Evolutionary conservation across 2,113 vertebrate genomes (phyloP).

Genomic region (Ariopsis seemanni): DNA sequence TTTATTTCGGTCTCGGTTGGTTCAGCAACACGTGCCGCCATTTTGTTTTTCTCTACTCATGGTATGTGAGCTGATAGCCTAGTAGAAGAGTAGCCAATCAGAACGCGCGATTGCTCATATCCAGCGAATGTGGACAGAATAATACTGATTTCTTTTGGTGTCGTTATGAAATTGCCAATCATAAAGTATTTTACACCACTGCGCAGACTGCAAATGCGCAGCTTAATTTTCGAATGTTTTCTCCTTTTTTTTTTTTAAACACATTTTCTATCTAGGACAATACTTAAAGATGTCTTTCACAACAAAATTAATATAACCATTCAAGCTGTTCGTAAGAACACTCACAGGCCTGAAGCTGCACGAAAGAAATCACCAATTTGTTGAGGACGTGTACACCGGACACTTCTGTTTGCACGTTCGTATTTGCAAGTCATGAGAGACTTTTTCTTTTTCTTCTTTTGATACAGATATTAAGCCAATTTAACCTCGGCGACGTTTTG

Average conservation of each 20-base stretch:
- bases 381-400: neutral
- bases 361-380: neutral
- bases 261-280: neutral
- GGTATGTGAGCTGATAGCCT: too few relatives aligned
- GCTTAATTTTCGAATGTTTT: neutral
- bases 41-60: too few relatives aligned
- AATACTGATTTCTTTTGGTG: neutral
- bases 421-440: neutral
- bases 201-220: neutral
- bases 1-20: too few relatives aligned
- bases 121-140: too few relatives aligned
- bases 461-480: neutral
- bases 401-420: neutral
- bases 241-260: too few relatives aligned
- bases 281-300: neutral
- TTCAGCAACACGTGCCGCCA: too few relatives aligned
- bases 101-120: too few relatives aligned
- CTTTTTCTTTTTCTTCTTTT: neutral
- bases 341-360: neutral
- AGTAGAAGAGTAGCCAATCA: too few relatives aligned
- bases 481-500: neutral
- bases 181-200: neutral
- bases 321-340: neutral
- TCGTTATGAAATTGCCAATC: neutral
- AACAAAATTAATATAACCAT: neutral